Evolutionary conservation across 2,113 vertebrate species (phyloP).

Genomic region (Alouatta palliata): DNA sequence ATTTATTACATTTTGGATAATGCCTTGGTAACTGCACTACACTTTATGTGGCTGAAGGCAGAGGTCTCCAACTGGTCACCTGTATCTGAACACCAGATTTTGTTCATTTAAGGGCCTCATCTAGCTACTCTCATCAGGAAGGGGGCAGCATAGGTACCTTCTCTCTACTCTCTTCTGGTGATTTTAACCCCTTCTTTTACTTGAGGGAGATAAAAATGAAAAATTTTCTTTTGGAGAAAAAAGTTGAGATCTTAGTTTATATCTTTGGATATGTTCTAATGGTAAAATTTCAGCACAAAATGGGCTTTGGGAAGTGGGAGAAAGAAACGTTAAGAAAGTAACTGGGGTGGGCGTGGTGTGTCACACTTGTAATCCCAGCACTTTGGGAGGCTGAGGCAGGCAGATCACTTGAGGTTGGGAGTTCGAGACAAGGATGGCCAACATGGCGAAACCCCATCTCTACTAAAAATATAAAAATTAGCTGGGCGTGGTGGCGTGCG

Average conservation of each 20-base stretch:
- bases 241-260: not conserved
- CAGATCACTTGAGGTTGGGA: too few species aligned
- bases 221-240: conserved; percentile 37
- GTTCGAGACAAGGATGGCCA: too few species aligned
- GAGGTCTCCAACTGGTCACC: not conserved
- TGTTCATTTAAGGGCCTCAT: not conserved
- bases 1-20: not conserved
- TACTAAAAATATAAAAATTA: too few species aligned
- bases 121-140: not conserved
- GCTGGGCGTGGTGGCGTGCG: too few species aligned
- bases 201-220: conserved; percentile 33
- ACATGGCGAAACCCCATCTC: too few species aligned
- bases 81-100: not conserved
- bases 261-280: not conserved
- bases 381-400: too few species aligned
- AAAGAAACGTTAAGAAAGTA: not conserved
- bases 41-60: not conserved
- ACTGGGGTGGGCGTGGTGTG: too few species aligned
- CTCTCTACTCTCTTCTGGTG: not conserved
- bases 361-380: too few species aligned
- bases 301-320: not conserved
- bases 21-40: not conserved
- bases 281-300: conserved; percentile 42
- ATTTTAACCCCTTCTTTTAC: conserved; percentile 1
- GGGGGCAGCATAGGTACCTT: not conserved